Evolutionary conservation across 2,797 vertebrate genomes (phyloP).

Genomic region (Danionella dracula): DNA sequence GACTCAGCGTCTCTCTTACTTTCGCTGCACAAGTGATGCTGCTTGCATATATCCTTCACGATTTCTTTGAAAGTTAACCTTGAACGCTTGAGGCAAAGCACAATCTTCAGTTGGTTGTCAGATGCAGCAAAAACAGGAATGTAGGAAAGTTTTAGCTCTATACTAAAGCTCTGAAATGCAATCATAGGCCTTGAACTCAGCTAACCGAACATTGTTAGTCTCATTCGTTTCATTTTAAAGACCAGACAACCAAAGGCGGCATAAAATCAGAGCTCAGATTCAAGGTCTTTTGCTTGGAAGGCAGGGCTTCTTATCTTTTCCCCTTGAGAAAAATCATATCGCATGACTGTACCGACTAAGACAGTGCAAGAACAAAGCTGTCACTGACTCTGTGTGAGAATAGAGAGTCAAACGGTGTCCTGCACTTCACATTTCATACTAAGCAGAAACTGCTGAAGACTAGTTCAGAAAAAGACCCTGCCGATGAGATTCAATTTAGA

Average conservation of each 20-base stretch:
- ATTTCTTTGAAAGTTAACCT: conserved; percentile 29
- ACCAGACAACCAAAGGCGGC: background rate
- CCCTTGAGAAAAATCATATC: background rate
- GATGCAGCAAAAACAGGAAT: conserved; percentile 11
- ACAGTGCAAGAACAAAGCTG: conserved; percentile 1
- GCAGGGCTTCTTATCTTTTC: background rate
- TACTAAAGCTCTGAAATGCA: conserved; percentile 7
- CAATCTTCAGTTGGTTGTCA: conserved; percentile 21
- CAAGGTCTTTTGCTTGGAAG: conserved; percentile 1
- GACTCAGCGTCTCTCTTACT: conserved; percentile 16
- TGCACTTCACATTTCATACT: conserved; percentile 16
- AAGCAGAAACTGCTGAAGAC: background rate
- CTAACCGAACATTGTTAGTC: conserved; percentile 26
- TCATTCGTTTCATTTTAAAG: conserved; percentile 34
- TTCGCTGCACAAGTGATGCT: conserved; percentile 9
- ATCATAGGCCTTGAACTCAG: conserved; percentile 32
- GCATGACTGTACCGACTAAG: conserved; percentile 2
- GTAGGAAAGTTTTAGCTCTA: background rate
- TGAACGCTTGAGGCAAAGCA: conserved; percentile 12
- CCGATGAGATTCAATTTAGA: background rate
- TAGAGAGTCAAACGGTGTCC: background rate
- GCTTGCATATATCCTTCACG: conserved; percentile 2
- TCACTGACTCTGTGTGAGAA: background rate
- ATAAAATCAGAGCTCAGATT: conserved; percentile 30
- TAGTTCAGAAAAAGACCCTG: background rate